Evolutionary conservation across 2,797 vertebrate species (phyloP).

Genomic region (Trichosurus vulpecula): DNA sequence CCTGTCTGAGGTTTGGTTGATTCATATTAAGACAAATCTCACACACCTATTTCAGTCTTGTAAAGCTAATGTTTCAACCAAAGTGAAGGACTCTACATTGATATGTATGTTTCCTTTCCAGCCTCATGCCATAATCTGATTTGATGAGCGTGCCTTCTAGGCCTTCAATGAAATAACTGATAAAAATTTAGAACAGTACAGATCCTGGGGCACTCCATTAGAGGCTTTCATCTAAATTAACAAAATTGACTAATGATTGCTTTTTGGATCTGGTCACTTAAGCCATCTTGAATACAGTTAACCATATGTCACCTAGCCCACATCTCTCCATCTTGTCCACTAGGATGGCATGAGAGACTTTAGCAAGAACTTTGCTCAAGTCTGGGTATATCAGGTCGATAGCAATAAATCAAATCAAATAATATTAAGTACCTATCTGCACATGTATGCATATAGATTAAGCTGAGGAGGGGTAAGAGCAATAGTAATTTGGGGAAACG

Average conservation of each 20-base stretch:
- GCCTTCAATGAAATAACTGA: background rate
- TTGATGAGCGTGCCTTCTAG: background rate
- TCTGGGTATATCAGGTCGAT: background rate
- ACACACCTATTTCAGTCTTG: background rate
- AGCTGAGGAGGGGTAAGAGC: no score
- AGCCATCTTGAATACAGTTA: background rate
- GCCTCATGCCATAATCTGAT: background rate
- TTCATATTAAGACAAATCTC: background rate
- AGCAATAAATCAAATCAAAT: background rate
- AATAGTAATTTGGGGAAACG: no score
- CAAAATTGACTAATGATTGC: background rate
- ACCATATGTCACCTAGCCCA: no score
- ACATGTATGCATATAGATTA: no score
- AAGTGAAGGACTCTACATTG: background rate
- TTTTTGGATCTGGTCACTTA: background rate
- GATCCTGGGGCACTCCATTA: background rate
- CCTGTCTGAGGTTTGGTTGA: background rate
- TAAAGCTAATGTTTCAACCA: background rate
- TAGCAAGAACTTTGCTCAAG: background rate
- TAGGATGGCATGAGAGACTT: background rate
- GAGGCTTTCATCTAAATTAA: background rate
- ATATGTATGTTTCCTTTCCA: background rate
- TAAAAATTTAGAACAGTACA: background rate
- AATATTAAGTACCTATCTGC: background rate
- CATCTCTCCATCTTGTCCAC: background rate